Conservation (phyloP, 2,113 vertebrate species). For the Dryoscopus gambensis region DNA sequence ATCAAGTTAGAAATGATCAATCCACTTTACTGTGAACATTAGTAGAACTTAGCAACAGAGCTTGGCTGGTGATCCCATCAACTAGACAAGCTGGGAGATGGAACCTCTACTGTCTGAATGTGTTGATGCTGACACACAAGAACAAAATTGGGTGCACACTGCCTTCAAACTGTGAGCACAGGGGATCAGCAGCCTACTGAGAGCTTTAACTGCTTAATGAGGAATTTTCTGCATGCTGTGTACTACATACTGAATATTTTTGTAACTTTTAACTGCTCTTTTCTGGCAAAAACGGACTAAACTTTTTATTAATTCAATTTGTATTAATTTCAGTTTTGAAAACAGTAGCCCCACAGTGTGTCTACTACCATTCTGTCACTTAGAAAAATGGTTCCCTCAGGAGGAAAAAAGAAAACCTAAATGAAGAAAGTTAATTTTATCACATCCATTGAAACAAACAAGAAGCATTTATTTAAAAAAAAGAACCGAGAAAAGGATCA, state of each 20-base stretch:
- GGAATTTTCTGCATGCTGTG: not conserved
- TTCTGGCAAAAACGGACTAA: not conserved
- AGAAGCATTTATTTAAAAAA: not conserved
- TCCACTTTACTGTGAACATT: not conserved
- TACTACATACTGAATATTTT: not conserved
- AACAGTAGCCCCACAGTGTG: not conserved
- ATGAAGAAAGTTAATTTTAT: not conserved
- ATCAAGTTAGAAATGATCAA: not conserved
- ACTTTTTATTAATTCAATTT: not conserved
- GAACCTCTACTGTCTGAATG: not conserved
- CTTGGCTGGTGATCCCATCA: not conserved
- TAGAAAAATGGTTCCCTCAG: not conserved
- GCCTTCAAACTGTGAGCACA: not conserved
- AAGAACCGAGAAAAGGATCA: not conserved
- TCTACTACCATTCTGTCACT: not conserved
- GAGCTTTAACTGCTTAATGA: not conserved
- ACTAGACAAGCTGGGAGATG: not conserved
- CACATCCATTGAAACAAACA: not conserved
- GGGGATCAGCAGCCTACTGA: not conserved
- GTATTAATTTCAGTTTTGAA: not conserved
- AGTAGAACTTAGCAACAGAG: not conserved
- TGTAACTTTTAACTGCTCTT: not conserved
- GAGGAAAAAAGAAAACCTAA: not conserved
- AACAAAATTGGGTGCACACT: not conserved
- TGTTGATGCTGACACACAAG: not conserved